Evolutionary conservation across 2,888 invertebrate genomes (phyloP).

Genomic region (Microplitis manilae): DNA sequence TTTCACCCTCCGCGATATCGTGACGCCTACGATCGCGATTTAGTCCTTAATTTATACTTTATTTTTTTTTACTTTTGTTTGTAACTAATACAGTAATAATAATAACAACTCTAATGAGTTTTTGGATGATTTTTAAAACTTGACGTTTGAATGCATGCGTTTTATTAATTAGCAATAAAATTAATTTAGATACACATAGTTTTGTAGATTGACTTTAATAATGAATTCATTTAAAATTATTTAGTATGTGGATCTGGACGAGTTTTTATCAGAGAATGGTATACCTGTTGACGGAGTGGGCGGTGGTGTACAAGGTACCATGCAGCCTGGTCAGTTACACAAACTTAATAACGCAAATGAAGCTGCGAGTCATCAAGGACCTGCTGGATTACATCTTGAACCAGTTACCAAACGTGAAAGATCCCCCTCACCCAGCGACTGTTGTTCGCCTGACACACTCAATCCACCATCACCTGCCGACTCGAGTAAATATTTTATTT

Average conservation of each 20-base stretch:
- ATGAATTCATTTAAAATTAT: conserved; percentile 18
- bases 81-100: not conserved
- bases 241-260: conserved; percentile 97
- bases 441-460: conserved; percentile 90
- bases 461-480: conserved; percentile 92
- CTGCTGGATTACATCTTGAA: conserved; percentile 77
- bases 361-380: conserved; percentile 74
- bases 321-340: conserved; percentile 68
- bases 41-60: not conserved
- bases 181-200: not conserved
- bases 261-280: conserved; percentile 96
- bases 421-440: conserved; percentile 89
- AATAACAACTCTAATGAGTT: not conserved
- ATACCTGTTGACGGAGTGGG: conserved; percentile 86
- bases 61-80: conserved; percentile 5
- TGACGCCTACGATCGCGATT: conserved; percentile 36
- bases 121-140: conserved; percentile 20
- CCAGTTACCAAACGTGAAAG: conserved; percentile 88
- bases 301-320: conserved; percentile 72
- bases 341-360: conserved; percentile 67
- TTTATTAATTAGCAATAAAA: not conserved
- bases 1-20: conserved; percentile 42
- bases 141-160: conserved; percentile 19
- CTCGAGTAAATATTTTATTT: conserved; percentile 80
- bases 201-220: conserved; percentile 4